These are phyloP conservation scores for Gallirallus australis DNA, from an alignment of 2,797 vertebrate genomes.

Conservation along the genomic window DNA sequence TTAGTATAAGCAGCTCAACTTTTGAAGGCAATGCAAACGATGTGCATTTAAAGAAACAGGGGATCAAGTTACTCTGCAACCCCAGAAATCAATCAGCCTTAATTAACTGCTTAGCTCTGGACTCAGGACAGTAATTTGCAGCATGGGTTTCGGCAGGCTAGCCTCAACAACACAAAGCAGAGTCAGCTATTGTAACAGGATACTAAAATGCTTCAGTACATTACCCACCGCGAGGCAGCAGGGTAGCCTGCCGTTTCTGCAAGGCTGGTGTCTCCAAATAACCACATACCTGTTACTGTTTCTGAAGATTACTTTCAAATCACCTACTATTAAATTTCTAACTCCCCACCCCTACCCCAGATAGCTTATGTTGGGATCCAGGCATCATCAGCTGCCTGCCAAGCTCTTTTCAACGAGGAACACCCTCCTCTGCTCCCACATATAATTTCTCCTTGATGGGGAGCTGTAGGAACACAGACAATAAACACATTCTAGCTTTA, in stretches of 20 bases:
- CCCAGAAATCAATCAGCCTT: conserved; percentile 19
- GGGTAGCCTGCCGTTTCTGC: not conserved
- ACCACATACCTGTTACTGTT: not conserved
- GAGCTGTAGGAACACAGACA: not conserved
- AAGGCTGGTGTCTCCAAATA: not conserved
- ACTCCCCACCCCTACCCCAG: not conserved
- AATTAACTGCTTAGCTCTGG: not conserved
- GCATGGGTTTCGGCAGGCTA: not conserved
- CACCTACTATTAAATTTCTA: not conserved
- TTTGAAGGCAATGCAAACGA: not conserved
- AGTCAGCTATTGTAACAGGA: not conserved
- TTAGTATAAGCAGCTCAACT: not conserved
- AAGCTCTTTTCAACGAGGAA: not conserved
- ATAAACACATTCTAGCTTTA: not conserved
- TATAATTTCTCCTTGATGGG: not conserved
- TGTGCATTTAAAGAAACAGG: fast-evolving
- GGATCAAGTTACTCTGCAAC: not conserved
- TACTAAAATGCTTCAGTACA: not conserved
- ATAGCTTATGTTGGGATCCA: not conserved
- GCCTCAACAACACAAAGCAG: not conserved
- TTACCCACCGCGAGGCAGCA: not conserved
- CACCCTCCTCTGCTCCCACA: not conserved
- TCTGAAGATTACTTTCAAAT: not conserved
- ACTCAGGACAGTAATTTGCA: not conserved
- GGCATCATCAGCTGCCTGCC: not conserved